Evolutionary conservation across 1,140 invertebrate genomes (phyloP).

Genomic region (Microvelia longipes): DNA sequence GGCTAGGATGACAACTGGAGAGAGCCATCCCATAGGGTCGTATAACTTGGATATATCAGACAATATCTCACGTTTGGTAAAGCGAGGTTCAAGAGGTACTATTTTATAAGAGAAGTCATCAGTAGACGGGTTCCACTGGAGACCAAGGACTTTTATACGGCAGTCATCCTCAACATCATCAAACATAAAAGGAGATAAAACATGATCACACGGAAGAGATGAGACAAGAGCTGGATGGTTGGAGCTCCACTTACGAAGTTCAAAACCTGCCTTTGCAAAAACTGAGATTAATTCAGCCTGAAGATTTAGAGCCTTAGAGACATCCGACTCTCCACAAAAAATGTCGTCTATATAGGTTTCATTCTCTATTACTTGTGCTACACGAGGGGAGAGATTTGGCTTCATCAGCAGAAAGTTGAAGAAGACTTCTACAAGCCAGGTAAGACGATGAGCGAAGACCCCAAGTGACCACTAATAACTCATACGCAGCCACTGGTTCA

Average conservation of each 20-base stretch:
- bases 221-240: neutral
- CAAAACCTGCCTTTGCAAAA: neutral
- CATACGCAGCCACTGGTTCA: neutral
- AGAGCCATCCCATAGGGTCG: constrained; percentile 26
- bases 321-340: neutral
- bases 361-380: neutral
- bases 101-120: neutral
- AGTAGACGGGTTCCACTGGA: neutral
- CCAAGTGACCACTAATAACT: neutral
- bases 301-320: neutral
- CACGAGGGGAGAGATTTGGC: neutral
- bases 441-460: neutral
- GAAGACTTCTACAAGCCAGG: neutral
- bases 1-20: constrained; percentile 18
- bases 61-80: constrained; percentile 19
- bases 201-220: neutral
- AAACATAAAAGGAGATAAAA: neutral
- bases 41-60: constrained; percentile 23
- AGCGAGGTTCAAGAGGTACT: too few relatives aligned
- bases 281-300: neutral
- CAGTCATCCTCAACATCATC: neutral
- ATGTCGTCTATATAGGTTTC: neutral
- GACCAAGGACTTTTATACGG: neutral
- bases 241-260: neutral
- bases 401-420: neutral